phyloP scores from a whole-genome alignment of 2,113 vertebrate species.

The Lophotis ruficrista region DNA sequence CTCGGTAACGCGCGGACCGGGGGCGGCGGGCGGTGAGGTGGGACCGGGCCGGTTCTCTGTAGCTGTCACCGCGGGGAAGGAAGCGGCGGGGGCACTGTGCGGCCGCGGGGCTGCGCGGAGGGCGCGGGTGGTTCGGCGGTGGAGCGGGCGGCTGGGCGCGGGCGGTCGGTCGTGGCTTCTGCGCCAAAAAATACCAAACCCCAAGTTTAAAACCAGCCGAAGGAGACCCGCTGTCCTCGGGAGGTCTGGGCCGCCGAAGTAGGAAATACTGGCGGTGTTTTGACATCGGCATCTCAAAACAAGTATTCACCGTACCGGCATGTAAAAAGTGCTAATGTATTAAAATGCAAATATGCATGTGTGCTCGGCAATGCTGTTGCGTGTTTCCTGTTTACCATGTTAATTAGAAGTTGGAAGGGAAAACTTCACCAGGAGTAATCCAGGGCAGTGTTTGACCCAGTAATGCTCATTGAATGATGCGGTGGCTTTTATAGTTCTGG shows the following conservation, averaged over 20 bases:
- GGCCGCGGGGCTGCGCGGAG: background rate
- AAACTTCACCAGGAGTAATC: background rate
- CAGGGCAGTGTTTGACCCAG: constrained; percentile 31
- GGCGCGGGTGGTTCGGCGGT: background rate
- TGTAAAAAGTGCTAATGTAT: constrained; percentile 16
- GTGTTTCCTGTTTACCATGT: constrained; percentile 68
- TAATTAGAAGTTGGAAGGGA: constrained; percentile 64
- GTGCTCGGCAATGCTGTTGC: background rate
- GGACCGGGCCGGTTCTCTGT: background rate
- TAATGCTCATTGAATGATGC: background rate
- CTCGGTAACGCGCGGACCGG: background rate
- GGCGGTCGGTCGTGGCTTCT: background rate
- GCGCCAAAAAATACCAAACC: too few species aligned
- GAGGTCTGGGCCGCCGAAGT: background rate
- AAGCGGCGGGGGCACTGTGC: background rate
- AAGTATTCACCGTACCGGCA: constrained; percentile 22
- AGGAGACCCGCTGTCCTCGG: background rate
- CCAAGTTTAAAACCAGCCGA: background rate
- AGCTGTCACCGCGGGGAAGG: background rate
- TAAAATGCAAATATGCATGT: constrained; percentile 46
- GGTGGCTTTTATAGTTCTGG: background rate
- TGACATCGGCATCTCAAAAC: background rate
- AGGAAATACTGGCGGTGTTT: background rate
- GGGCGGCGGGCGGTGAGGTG: background rate
- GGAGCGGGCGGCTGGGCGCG: fast-evolving